phyloP scores from a whole-genome alignment of 2,113 vertebrate genomes.

The Octodon degus region DNA sequence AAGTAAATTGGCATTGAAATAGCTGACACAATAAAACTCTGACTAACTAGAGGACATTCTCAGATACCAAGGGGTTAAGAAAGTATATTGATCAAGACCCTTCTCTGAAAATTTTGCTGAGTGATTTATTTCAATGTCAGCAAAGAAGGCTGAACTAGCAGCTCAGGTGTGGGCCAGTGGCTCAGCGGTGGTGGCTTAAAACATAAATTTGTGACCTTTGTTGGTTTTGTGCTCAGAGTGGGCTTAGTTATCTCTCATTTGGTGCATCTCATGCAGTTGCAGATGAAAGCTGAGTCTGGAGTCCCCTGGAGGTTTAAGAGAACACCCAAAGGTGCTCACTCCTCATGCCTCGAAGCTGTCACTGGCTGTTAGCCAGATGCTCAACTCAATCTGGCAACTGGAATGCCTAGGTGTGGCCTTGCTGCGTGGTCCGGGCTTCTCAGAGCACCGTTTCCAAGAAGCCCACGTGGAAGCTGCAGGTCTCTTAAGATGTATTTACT shows the following conservation, averaged over 20 bases:
- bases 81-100: neutral
- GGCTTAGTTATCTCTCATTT: neutral
- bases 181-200: conserved; percentile 11
- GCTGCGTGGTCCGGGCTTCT: neutral
- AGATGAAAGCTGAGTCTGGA: neutral
- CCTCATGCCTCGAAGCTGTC: neutral
- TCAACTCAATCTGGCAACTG: neutral
- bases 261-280: neutral
- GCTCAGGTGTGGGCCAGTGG: neutral
- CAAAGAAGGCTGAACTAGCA: neutral
- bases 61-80: neutral
- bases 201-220: neutral
- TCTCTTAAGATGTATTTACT: neutral
- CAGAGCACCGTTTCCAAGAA: neutral
- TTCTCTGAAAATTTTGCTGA: neutral
- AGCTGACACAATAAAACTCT: neutral
- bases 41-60: neutral
- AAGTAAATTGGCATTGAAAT: neutral
- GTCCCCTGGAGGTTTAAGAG: neutral
- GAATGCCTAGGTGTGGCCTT: neutral
- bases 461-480: neutral
- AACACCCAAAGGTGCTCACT: neutral
- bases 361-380: neutral
- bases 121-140: neutral
- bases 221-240: neutral